A percentile compares a stretch with the other conserved stretches of the same genome.
Evolutionary conservation across 2,113 vertebrate species (phyloP).

Genomic region (Mionectes macconnelli): DNA sequence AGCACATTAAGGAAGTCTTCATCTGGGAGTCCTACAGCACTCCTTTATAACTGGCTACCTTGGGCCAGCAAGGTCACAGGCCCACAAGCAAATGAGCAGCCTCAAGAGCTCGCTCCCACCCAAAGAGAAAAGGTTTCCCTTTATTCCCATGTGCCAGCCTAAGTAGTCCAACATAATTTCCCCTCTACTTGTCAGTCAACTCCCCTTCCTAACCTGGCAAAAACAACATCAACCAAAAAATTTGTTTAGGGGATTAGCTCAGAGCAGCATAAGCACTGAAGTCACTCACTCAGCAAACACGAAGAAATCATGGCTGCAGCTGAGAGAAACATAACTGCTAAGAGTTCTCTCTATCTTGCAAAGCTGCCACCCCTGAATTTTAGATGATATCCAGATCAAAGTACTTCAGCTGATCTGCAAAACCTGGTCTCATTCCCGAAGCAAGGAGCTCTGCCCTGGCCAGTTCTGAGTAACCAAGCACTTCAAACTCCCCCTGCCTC

Average conservation of each 20-base stretch:
- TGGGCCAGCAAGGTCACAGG: not conserved
- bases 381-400: not conserved
- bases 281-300: rapidly evolving
- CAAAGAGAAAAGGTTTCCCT: not conserved
- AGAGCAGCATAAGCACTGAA: not conserved
- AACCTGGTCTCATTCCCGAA: not conserved
- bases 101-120: not conserved
- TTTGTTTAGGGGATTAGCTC: not conserved
- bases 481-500: not conserved
- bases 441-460: not conserved
- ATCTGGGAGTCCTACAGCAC: not conserved
- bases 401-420: not conserved
- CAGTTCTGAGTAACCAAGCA: not conserved
- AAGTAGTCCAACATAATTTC: not conserved
- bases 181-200: not conserved
- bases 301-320: not conserved
- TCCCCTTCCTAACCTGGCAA: not conserved
- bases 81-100: not conserved
- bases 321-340: not conserved
- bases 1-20: not conserved
- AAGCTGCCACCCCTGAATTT: not conserved
- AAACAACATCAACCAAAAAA: not conserved
- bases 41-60: not conserved
- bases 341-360: not conserved
- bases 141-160: not conserved